phyloP scores from a whole-genome alignment of 2,113 vertebrate species.

The Cygnus atratus region DNA sequence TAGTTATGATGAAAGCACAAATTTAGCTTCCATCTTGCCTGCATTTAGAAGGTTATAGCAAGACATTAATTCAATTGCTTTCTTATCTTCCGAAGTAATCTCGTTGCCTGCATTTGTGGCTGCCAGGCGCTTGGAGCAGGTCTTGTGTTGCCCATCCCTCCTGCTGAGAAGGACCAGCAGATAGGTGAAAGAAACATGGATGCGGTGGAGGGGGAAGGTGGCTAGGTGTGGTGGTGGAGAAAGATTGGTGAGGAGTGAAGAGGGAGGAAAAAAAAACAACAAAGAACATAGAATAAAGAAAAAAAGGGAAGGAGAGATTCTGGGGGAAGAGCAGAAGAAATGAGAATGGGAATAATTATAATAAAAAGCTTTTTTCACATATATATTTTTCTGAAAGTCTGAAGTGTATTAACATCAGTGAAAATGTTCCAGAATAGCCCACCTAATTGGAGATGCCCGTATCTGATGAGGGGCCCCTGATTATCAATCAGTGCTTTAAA shows the following conservation, averaged over 20 bases:
- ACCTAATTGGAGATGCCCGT: background rate
- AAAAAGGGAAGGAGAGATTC: background rate
- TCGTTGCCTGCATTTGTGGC: background rate
- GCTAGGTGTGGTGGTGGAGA: background rate
- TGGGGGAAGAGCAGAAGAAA: background rate
- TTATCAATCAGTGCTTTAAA: background rate
- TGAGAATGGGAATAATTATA: background rate
- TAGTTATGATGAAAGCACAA: slow-evolving; percentile 45
- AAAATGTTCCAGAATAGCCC: background rate
- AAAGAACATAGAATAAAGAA: background rate
- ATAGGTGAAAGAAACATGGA: background rate
- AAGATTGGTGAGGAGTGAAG: background rate
- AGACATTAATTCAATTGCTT: slow-evolving; percentile 22
- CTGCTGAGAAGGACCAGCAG: background rate
- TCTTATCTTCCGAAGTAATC: slow-evolving; percentile 18
- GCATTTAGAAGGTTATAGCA: background rate
- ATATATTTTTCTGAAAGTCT: background rate
- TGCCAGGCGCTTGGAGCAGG: background rate
- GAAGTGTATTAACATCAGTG: background rate
- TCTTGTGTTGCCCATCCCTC: background rate
- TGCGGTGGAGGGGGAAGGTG: background rate
- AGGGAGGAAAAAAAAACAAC: background rate
- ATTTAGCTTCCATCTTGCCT: slow-evolving; percentile 19
- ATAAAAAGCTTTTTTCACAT: background rate
- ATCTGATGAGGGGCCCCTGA: background rate